Evolutionary conservation across 1,140 invertebrate genomes (phyloP), one percentile per base, ranked within the genome.

Genomic region (Drosophila bifasciata): DNA sequence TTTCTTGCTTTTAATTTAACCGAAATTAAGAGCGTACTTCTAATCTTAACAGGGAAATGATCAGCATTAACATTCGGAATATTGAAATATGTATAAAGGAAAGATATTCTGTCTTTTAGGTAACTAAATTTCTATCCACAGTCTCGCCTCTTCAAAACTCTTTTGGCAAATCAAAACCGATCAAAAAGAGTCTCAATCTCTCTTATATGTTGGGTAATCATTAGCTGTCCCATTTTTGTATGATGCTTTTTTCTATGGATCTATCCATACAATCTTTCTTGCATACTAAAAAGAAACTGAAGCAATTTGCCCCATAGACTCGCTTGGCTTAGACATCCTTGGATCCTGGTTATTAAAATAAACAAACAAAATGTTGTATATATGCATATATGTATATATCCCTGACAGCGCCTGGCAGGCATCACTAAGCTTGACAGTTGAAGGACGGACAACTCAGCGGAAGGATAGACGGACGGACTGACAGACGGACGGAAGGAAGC

Each of bases 371-470:
- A 83, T 75, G 73, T 77, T 80, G 67, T 86, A 67, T 86, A 86
- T 88, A 88, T 90, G n/a, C n/a, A n/a, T n/a, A n/a, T n/a, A n/a
- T 80, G 67, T 86, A 67, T 86, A 86, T 88, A 88, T 90, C 72
- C 72, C 83, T 79, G 75, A 66, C 61, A 76, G 72, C 68, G 72
- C 68, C 19, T 19, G 66, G 40, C 40, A 55, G 73, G 88, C 85
- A 85, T 85, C 80, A 76, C 75, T 85, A 89, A 89, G 72, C 79
- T 79, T 90, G 79, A 90, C 86, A 84, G 79, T 66, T 83, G 69
- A 76, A 68, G 76, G 49, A 36, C 32, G 32, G 32, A 36, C 32
- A 36, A 5, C 62, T 13, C 16, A 16, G 48, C 39, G 52, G 39
- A 11, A 19, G 39, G 52, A 43, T 36, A 21, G 15, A n/a, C 36